Base-by-base conservation (phyloP, 2,888 invertebrate species). In the Acrobasis suavella region DNA sequence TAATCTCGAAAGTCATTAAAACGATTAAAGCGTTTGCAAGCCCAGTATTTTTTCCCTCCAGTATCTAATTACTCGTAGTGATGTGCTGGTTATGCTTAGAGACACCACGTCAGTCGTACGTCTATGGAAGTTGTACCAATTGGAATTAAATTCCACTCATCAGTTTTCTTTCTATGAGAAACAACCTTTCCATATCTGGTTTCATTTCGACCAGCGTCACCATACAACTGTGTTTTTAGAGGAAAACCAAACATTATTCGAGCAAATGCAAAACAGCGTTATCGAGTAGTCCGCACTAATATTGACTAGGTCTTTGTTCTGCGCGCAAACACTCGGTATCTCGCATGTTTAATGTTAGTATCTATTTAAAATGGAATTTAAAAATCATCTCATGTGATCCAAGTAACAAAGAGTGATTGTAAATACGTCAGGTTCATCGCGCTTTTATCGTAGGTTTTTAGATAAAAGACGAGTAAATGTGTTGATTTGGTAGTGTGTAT, bases 301-400 rank as follows among this genome's bases (percentile, higher is more conserved):
- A 56, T 56, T 56, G 17, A 22, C 56, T 14, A 42, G 42, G 1
- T 42, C 32, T 42, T 42, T 42, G 42, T 46, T 46, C 46, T 55
- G 10, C 3, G 14, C 16, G 15, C 55, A 15, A 7, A n/a, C 9
- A 38, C 14, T 22, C 12, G 9, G 14, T 42, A 10, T 55, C 55
- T 55, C 9, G 15, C 42, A 14, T 9, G 42, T 56, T 10, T 42
- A 14, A 16, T 42, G 9, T 55, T 38, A 7, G 32, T 32, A 32
- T 32, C 32, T 22, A 32, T n/a, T 38, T 54, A 54, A 14, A 37
- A 15, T 16, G 50, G 8, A 2, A 39, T 1, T 55, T 55, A 15
- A 52, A 51, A 54, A 15, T 56, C 22, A 42, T 12, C 42, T 56
- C 56, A 56, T 42, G 55, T 56, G 55, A 56, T 56, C n/a, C 32